Base-by-base conservation (phyloP, 2,888 invertebrate species). In the Apodemia duryi region DNA sequence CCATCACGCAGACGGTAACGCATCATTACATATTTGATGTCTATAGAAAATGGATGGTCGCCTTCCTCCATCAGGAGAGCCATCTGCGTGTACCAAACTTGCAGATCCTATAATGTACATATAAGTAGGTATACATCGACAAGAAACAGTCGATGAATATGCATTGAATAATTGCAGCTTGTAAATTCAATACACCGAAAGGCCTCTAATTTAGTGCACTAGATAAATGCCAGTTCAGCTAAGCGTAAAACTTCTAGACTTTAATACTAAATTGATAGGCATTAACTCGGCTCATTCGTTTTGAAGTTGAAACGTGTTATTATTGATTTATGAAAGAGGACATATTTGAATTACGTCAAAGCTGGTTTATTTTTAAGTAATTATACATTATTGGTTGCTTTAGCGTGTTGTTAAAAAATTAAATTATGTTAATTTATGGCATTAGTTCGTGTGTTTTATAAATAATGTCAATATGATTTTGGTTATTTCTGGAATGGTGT, bases 161-260 rank as follows among this genome's bases (percentile, higher is more conserved):
- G 13, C 13, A 51, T 6, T 43, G 11, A 21, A 21, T 51, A 51
- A 51, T 51, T 51, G 21, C 6, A n/a, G 51, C 51, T 51, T 51
- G 21, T 51, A 51, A 51, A 51, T 21, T 51, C 51, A 51, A 51
- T 51, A 51, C 7, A 21, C 51, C 6, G 51, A 65, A 66, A 67
- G 60, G 68, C 62, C 69, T 72, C 65, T 71, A 71, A 72, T 72
- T 72, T 70, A 61, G 68, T 64, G 32, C 13, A 32, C 61, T 63
- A 65, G 65, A 63, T 65, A 69, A 63, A 63, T 57, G 46, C 66
- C 63, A 46, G 66, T 64, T 68, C 65, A 61, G 52, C 52, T 63
- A 61, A 62, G 64, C 67, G 62, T 65, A 63, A 62, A 63, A 68
- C 65, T 70, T 60, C 32, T 49, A 49, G 29, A 28, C 49, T 63